Conservation (phyloP, 2,113 vertebrate genomes). For the Pelvicachromis taeniatus region DNA sequence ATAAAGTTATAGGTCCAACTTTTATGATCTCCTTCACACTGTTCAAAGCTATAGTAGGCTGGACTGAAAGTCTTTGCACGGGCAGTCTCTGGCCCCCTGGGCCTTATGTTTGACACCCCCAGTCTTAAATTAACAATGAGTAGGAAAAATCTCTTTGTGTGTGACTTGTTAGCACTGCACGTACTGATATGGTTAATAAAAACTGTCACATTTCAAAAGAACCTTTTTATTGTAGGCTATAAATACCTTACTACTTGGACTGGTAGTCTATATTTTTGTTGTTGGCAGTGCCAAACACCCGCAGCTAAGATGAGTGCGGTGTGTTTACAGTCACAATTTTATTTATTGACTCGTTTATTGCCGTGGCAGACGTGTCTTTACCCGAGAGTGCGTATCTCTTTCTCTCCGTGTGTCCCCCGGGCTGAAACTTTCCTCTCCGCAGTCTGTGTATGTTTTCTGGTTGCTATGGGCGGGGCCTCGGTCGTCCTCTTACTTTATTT, state of each 20-base stretch:
- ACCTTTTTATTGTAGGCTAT: not conserved
- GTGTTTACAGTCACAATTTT: conserved; percentile 9
- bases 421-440: conserved; percentile 74
- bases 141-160: not conserved
- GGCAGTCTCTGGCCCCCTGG: not conserved
- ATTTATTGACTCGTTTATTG: not conserved
- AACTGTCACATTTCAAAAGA: not conserved
- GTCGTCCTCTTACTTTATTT: conserved; percentile 52
- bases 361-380: conserved; percentile 40
- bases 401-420: not conserved
- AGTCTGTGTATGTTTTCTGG: conserved; percentile 66
- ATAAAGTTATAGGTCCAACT: not conserved
- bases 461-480: conserved; percentile 74
- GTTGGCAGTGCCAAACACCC: not conserved
- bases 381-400: conserved; percentile 1
- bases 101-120: not conserved
- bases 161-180: not conserved
- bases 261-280: not conserved
- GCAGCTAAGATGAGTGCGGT: not conserved
- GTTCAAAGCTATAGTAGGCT: not conserved
- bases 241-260: not conserved
- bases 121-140: not conserved
- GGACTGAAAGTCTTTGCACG: not conserved
- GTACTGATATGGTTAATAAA: not conserved
- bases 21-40: not conserved